Evolutionary conservation across 37 sponge, comb jelly and placozoan genomes (phyloP), one percentile per base, ranked within the genome.

Genomic region (Ianthella basta): DNA sequence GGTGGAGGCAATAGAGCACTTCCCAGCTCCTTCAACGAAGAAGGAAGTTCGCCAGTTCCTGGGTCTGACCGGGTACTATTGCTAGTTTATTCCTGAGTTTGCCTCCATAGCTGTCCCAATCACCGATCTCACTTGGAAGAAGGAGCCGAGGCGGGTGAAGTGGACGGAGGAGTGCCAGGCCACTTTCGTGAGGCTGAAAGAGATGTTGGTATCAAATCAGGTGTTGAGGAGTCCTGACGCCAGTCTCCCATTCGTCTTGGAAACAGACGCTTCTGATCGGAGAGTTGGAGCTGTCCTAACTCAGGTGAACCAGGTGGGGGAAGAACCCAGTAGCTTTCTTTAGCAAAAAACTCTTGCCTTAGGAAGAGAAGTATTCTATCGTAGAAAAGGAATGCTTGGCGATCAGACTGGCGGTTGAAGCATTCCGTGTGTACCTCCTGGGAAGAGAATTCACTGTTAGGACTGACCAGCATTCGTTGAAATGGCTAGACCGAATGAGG

Each of bases 271-370:
- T 0, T 83, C 80, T 27, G 79, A 83, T 30, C 29, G 67, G 32
- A 84, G 87, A 15, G 50, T 91, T 5, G 91, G 91, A 36, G 84
- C 85, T 39, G 87, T 91, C 13, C 73, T 87, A 12, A 87, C 59
- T 44, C n/a, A n/a, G n/a, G n/a, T n/a, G n/a, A n/a, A n/a, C n/a
- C n/a, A n/a, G n/a, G n/a, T n/a, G n/a, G n/a, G n/a, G n/a, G n/a
- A n/a, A n/a, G n/a, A n/a, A n/a, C n/a, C n/a, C n/a, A n/a, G n/a
- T n/a, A n/a, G n/a, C n/a, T n/a, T n/a, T n/a, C n/a, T n/a, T n/a
- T n/a, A n/a, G n/a, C n/a, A n/a, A n/a, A n/a, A n/a, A n/a, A n/a
- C n/a, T n/a, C n/a, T n/a, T n/a, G n/a, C n/a, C n/a, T n/a, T n/a
- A n/a, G n/a, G n/a, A n/a, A n/a, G n/a, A n/a, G n/a, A n/a, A n/a